These are phyloP conservation scores for Echinops telfairi DNA, from an alignment of 2,113 vertebrate genomes.

Conservation along the genomic window DNA sequence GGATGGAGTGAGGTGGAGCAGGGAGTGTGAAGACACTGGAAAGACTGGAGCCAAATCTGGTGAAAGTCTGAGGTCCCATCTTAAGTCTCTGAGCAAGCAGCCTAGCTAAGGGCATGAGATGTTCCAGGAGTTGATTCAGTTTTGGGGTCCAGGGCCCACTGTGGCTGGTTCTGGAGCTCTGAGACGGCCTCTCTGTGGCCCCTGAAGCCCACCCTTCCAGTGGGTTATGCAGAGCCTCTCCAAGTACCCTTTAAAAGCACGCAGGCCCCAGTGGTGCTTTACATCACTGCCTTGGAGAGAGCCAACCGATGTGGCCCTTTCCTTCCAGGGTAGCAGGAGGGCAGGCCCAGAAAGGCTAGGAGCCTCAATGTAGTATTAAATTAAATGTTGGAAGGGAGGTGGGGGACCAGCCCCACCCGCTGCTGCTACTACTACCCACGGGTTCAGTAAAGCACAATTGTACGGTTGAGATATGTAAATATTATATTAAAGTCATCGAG, in stretches of 20 bases:
- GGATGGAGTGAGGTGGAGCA: no score
- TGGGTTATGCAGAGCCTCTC: not conserved
- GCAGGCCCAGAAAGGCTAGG: not conserved
- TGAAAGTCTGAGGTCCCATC: not conserved
- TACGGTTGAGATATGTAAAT: no score
- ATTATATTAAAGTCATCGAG: no score
- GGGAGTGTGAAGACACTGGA: not conserved
- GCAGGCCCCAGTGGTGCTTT: not conserved
- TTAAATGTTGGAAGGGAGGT: no score
- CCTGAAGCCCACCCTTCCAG: not conserved
- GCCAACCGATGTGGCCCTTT: not conserved
- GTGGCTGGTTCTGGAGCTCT: not conserved
- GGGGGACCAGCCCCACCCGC: no score
- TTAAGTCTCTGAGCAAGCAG: not conserved
- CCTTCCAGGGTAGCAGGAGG: not conserved
- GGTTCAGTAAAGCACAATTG: no score
- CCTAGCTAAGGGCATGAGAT: not conserved
- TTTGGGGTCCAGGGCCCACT: not conserved
- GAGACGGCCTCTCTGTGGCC: not conserved
- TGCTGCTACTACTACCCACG: no score
- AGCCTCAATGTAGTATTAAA: no score
- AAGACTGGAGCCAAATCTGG: not conserved
- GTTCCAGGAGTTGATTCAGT: not conserved
- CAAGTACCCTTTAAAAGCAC: not conserved
- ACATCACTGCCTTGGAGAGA: not conserved